phyloP scores from a whole-genome alignment of 2,888 invertebrate genomes.

The Thalpophila matura region DNA sequence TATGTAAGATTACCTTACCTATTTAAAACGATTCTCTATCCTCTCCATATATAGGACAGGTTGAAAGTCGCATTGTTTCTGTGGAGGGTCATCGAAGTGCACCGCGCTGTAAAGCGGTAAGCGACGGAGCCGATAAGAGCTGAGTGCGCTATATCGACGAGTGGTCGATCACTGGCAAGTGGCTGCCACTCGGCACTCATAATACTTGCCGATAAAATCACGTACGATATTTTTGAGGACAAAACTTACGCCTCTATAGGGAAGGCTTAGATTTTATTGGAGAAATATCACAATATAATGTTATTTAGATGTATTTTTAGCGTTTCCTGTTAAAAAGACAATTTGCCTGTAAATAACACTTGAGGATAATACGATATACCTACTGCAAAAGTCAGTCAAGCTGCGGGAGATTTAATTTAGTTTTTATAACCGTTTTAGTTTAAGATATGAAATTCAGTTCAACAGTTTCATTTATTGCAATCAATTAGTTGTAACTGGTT shows the following conservation, averaged over 20 bases:
- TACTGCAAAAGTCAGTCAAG: background rate
- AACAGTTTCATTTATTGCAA: constrained; percentile 15
- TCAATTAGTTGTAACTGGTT: constrained; percentile 29
- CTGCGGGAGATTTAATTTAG: background rate
- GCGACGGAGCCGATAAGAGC: constrained; percentile 80
- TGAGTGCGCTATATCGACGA: constrained; percentile 81
- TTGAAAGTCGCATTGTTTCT: constrained; percentile 64
- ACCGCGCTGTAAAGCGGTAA: constrained; percentile 62
- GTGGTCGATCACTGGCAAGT: constrained; percentile 81
- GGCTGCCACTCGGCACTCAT: constrained; percentile 58
- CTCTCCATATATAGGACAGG: constrained; percentile 52
- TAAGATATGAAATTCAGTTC: background rate
- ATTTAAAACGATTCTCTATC: background rate
- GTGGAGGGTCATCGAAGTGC: constrained; percentile 63
- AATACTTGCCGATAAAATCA: constrained; percentile 65
- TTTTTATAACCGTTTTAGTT: background rate
- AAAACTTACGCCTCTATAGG: background rate
- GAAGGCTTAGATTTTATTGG: background rate
- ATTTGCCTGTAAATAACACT: background rate
- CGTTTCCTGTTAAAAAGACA: too few species aligned
- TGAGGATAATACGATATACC: background rate
- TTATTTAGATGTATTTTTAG: too few species aligned
- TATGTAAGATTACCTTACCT: background rate
- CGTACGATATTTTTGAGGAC: constrained; percentile 44
- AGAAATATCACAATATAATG: background rate